phyloP scores from a whole-genome alignment of 1,140 invertebrate species.

The Mesaphorura yosii region DNA sequence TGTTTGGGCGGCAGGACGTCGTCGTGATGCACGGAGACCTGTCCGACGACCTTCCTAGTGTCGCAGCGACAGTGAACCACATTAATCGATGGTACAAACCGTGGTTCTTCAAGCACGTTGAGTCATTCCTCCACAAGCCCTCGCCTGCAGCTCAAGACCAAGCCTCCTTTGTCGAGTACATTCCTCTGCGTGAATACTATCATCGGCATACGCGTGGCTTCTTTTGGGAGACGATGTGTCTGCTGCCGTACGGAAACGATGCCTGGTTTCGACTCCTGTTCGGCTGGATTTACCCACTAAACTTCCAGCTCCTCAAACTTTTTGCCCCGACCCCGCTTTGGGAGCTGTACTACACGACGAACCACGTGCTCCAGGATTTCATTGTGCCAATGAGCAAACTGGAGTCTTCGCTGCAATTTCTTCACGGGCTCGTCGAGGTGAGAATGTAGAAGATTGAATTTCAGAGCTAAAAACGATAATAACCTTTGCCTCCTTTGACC shows the following conservation, averaged over 20 bases:
- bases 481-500: neutral
- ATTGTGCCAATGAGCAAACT: slow-evolving; percentile 8
- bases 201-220: slow-evolving; percentile 64
- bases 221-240: slow-evolving; percentile 49
- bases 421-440: neutral
- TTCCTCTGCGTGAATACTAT: slow-evolving; percentile 66
- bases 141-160: too few species aligned
- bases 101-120: slow-evolving; percentile 6
- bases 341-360: neutral
- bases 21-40: neutral
- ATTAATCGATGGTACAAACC: slow-evolving; percentile 9
- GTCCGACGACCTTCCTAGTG: neutral
- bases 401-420: neutral
- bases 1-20: neutral
- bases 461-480: neutral
- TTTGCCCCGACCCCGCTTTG: neutral
- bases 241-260: neutral
- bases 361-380: slow-evolving; percentile 4
- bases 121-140: neutral
- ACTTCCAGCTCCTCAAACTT: slow-evolving; percentile 2
- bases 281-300: slow-evolving; percentile 1
- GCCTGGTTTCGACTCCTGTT: neutral
- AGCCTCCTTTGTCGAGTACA: slow-evolving; percentile 58
- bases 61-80: neutral
- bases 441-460: neutral